Conservation (phyloP, 1,140 invertebrate genomes). For the Drosophila lowei region DNA sequence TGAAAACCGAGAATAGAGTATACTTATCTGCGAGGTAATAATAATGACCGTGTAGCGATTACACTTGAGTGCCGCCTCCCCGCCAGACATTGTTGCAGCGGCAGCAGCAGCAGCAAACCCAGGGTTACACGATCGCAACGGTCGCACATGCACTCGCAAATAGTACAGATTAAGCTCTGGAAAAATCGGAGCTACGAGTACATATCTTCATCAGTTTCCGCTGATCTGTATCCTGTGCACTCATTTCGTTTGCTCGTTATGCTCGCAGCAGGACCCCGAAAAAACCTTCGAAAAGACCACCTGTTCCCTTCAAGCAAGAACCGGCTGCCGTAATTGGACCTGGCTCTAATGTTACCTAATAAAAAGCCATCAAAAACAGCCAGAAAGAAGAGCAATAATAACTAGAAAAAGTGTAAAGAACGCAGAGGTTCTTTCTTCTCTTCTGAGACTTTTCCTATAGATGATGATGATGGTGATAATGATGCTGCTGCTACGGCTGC, state of each 20-base stretch:
- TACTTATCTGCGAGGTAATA: conserved; percentile 76
- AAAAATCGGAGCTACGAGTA: conserved; percentile 34
- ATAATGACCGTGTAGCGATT: conserved; percentile 79
- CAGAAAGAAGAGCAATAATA: conserved; percentile 49
- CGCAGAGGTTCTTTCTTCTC: conserved; percentile 5
- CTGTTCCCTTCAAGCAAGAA: conserved; percentile 51
- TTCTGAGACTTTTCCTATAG: conserved; percentile 17
- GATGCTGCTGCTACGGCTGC: conserved; percentile 6
- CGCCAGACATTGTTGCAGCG: conserved; percentile 39
- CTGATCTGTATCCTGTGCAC: conserved; percentile 35
- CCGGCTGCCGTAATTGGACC: conserved; percentile 68
- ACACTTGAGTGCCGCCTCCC: conserved; percentile 65
- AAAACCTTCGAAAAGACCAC: conserved; percentile 27
- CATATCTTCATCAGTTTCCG: conserved; percentile 52
- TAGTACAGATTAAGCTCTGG: conserved; percentile 8
- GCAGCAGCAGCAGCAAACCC: neutral
- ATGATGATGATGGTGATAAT: conserved; percentile 20
- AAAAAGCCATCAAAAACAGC: conserved; percentile 60
- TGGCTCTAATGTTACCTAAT: conserved; percentile 73
- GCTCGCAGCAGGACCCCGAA: conserved; percentile 52
- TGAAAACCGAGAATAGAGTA: conserved; percentile 36
- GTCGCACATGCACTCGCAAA: too few relatives aligned
- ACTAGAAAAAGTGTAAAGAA: conserved; percentile 39
- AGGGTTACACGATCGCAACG: too few relatives aligned
- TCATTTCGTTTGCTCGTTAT: conserved; percentile 40